phyloP scores from a whole-genome alignment of 2,113 vertebrate species.

The Lepisosteus osseus region DNA sequence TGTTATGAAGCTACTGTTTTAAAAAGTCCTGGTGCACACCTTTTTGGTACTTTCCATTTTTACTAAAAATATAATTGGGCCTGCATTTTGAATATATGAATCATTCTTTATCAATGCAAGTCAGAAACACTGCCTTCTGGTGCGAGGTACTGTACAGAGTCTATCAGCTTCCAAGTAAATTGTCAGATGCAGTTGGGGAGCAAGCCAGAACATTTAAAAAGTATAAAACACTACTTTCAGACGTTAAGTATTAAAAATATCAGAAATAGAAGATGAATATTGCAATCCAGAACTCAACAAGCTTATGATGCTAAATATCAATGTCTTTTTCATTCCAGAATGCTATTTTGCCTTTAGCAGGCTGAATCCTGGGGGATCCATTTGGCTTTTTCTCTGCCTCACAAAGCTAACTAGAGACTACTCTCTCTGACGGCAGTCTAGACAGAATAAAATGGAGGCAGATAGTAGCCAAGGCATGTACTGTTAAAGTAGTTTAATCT shows the following conservation, averaged over 20 bases:
- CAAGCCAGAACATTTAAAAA: neutral
- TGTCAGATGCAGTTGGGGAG: neutral
- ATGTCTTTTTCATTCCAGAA: slow-evolving; percentile 5
- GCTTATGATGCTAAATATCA: neutral
- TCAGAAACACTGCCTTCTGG: neutral
- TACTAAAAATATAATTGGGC: neutral
- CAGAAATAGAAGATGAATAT: neutral
- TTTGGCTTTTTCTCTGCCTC: slow-evolving; percentile 48
- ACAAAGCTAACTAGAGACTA: slow-evolving; percentile 23
- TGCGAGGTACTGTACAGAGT: neutral
- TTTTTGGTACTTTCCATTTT: neutral
- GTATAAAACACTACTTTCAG: slow-evolving; percentile 1
- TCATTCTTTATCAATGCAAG: too few species aligned
- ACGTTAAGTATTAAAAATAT: neutral
- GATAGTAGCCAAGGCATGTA: slow-evolving; percentile 33
- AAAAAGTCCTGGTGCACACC: neutral
- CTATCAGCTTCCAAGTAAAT: neutral
- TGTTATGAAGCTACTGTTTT: neutral
- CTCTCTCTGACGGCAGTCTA: slow-evolving; percentile 49
- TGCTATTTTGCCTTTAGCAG: slow-evolving; percentile 25
- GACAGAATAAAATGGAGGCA: slow-evolving; percentile 42
- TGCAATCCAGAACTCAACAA: neutral
- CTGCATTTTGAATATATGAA: too few species aligned
- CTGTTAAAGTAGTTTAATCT: slow-evolving; percentile 42
- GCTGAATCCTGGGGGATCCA: slow-evolving; percentile 39